phyloP scores from a whole-genome alignment of 2,888 invertebrate genomes.

The Altica lythri region DNA sequence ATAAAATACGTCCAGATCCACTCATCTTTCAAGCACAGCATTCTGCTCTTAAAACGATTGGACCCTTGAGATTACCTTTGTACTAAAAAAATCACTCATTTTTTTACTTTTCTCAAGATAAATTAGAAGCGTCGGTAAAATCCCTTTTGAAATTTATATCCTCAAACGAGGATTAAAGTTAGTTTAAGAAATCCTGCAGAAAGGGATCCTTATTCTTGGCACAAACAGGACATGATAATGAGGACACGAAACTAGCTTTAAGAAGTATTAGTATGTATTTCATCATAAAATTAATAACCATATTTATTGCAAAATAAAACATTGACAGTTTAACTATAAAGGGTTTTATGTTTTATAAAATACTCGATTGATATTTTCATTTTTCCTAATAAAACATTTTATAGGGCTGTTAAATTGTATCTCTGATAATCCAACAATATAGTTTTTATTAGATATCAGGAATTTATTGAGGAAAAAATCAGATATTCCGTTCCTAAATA shows the following conservation, averaged over 20 bases:
- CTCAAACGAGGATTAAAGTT: constrained; percentile 16
- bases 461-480: constrained; percentile 12
- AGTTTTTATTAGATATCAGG: constrained; percentile 10
- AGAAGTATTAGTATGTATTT: constrained; percentile 27
- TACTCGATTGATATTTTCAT: too few relatives aligned
- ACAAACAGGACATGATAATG: constrained; percentile 29
- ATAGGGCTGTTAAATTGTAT: background rate
- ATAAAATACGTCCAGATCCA: background rate
- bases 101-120: constrained; percentile 2
- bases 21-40: background rate
- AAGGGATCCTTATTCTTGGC: constrained; percentile 26
- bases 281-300: too few relatives aligned
- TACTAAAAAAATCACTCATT: constrained; percentile 3
- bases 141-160: constrained; percentile 13
- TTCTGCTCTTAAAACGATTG: background rate
- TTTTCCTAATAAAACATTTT: too few relatives aligned
- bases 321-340: too few relatives aligned
- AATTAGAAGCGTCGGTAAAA: constrained; percentile 9
- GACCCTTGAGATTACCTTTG: background rate
- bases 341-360: too few relatives aligned
- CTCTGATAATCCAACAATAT: constrained; percentile 8
- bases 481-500: constrained; percentile 15
- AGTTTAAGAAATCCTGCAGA: constrained; percentile 13
- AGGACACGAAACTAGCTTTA: constrained; percentile 27
- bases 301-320: too few relatives aligned